Base-by-base conservation (phyloP, 2,888 invertebrate species). In the Beris chalybata region DNA sequence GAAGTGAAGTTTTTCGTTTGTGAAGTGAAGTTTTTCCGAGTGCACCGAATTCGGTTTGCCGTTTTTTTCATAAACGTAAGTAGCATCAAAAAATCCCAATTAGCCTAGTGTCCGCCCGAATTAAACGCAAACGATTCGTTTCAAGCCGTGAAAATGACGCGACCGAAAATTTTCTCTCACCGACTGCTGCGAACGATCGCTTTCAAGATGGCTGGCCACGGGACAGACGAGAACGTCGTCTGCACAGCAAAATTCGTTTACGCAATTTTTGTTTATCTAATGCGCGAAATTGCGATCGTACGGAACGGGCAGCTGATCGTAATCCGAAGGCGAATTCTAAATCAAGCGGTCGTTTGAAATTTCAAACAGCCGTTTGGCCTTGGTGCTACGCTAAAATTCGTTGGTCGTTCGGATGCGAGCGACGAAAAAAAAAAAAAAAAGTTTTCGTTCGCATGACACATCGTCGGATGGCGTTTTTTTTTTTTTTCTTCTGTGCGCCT, bases 171-270 rank as follows among this genome's bases (percentile, higher is more conserved):
- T 22, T 22, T 22, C 22, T 22, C 22, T n/a, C n/a, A n/a, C 22
- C 22, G 22, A 22, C 22, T 22, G 47, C 55, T 64, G 47, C 38
- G 15, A 30, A 48, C 9, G 15, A 22, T 65, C 55, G 55, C 65
- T 65, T 67, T 53, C 68, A 68, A 68, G 65, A 68, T 68, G 67
- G 67, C 67, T 65, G 68, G 65, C 44, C 52, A 54, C 47, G n/a
- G 13, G 47, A 48, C 43, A 15, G 31, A 4, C 44, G 12, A n/a
- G 9, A n/a, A n/a, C n/a, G n/a, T n/a, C 53, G 30, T 30, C 11
- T 50, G 52, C 4, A 38, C 32, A 3, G 22, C 50, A 61, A 61
- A 64, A 44, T 44, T 30, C 12, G 13, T 54, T 64, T 54, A 64
- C 54, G 64, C 64, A 64, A 54, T 38, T 54, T 64, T 64, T 52